A percentile compares a stretch with the other conserved stretches of the same genome.
phyloP scores from a whole-genome alignment of 2,113 vertebrate genomes.

The Porphyrio hochstetteri region DNA sequence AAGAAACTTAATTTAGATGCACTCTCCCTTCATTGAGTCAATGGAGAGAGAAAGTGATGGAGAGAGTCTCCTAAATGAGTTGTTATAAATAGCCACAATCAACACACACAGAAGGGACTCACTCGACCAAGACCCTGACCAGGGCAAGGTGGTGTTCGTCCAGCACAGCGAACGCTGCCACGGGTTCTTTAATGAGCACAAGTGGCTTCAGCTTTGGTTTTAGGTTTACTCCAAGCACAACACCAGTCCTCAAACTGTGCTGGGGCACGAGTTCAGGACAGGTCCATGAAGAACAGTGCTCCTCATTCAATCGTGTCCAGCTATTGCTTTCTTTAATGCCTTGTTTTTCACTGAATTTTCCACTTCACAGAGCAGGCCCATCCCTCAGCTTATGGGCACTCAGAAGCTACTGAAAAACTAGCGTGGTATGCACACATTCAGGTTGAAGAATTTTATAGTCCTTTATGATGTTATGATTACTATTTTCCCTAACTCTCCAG shows the following conservation, averaged over 20 bases:
- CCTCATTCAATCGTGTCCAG: conserved; percentile 42
- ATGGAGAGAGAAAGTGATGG: conserved; percentile 23
- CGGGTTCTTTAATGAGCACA: background rate
- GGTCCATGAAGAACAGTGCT: conserved; percentile 40
- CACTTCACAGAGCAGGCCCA: conserved; percentile 9
- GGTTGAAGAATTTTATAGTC: background rate
- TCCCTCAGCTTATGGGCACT: background rate
- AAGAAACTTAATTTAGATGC: background rate
- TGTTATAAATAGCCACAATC: background rate
- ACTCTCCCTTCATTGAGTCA: conserved; percentile 4
- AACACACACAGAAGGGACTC: background rate
- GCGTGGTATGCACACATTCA: background rate
- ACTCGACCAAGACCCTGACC: background rate
- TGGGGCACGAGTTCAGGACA: conserved; percentile 6
- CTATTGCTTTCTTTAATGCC: conserved; percentile 24
- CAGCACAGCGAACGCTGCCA: background rate
- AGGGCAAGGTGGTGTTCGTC: conserved; percentile 7
- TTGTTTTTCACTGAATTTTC: conserved; percentile 62
- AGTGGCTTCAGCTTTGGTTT: conserved; percentile 48
- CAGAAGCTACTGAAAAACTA: background rate
- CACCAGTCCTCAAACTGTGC: background rate
- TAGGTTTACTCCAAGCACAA: conserved; percentile 51
- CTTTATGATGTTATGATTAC: background rate
- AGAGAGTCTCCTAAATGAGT: background rate
- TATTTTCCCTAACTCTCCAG: background rate